phyloP scores from a whole-genome alignment of 1,140 invertebrate genomes.

The Cotesia typhae region DNA sequence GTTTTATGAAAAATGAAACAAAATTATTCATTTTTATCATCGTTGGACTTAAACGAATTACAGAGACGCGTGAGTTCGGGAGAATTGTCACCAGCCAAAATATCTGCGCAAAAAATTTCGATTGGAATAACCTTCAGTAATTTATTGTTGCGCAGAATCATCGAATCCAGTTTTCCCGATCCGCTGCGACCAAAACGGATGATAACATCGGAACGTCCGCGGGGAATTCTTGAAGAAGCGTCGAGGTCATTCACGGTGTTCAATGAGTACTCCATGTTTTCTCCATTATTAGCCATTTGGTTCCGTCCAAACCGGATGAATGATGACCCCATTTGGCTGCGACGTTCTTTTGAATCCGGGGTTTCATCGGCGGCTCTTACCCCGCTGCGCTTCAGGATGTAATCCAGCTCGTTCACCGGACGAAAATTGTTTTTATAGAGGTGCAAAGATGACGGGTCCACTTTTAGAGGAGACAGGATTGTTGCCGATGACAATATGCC shows the following conservation, averaged over 20 bases:
- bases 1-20: constrained; percentile 13
- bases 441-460: constrained; percentile 38
- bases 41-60: constrained; percentile 36
- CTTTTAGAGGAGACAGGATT: constrained; percentile 42
- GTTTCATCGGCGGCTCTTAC: constrained; percentile 40
- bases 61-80: constrained; percentile 48
- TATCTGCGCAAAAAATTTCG: constrained; percentile 46
- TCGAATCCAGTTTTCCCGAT: constrained; percentile 1
- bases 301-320: constrained; percentile 59
- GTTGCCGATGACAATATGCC: constrained; percentile 44
- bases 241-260: constrained; percentile 39
- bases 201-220: constrained; percentile 52
- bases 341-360: constrained; percentile 55
- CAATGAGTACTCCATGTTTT: constrained; percentile 36
- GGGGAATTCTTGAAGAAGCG: constrained; percentile 37
- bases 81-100: constrained; percentile 30
- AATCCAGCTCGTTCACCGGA: constrained; percentile 49
- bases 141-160: constrained; percentile 6
- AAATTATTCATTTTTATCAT: constrained; percentile 39
- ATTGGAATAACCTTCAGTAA: constrained; percentile 33
- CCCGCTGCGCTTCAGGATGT: constrained; percentile 48
- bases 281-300: constrained; percentile 29
- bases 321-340: constrained; percentile 53
- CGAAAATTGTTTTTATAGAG: constrained; percentile 32
- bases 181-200: constrained; percentile 57